phyloP scores from a whole-genome alignment of 1,140 invertebrate species.

The Dysdera silvatica region DNA sequence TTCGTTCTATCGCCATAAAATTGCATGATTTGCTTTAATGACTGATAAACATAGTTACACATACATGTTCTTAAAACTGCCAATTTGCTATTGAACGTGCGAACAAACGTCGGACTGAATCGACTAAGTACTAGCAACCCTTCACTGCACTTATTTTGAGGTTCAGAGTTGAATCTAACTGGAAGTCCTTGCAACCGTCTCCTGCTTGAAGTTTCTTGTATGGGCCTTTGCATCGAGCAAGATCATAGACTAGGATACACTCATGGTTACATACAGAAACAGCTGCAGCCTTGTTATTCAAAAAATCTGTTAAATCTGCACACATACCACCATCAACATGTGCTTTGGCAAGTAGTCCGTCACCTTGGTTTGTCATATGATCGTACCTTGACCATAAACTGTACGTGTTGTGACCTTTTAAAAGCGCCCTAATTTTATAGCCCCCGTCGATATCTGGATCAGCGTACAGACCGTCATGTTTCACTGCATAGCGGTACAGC shows the following conservation, averaged over 20 bases:
- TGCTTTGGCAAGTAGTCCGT: background rate
- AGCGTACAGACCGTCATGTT: constrained; percentile 13
- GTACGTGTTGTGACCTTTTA: constrained; percentile 18
- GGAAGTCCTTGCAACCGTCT: constrained; percentile 5
- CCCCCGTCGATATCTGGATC: background rate
- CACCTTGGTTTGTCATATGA: background rate
- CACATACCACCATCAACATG: constrained; percentile 22
- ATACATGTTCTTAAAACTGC: too few relatives aligned
- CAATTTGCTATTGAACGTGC: too few relatives aligned
- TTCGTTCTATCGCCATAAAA: too few relatives aligned
- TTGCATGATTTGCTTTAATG: too few relatives aligned
- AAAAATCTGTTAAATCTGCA: constrained; percentile 10
- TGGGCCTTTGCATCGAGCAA: constrained; percentile 1
- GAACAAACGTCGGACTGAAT: too few relatives aligned
- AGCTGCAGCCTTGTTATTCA: constrained; percentile 19
- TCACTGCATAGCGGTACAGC: constrained; percentile 12
- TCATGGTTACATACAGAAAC: constrained; percentile 19
- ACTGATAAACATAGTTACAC: too few relatives aligned
- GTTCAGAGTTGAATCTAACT: background rate
- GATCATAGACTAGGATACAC: constrained; percentile 21
- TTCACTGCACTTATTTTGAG: constrained; percentile 14
- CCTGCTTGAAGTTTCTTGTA: constrained; percentile 11
- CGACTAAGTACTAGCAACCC: background rate
- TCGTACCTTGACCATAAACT: constrained; percentile 14
- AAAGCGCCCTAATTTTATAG: constrained; percentile 10